These are phyloP conservation scores for Meta bourneti DNA, from an alignment of 2,888 invertebrate genomes.

Conservation along the genomic window DNA sequence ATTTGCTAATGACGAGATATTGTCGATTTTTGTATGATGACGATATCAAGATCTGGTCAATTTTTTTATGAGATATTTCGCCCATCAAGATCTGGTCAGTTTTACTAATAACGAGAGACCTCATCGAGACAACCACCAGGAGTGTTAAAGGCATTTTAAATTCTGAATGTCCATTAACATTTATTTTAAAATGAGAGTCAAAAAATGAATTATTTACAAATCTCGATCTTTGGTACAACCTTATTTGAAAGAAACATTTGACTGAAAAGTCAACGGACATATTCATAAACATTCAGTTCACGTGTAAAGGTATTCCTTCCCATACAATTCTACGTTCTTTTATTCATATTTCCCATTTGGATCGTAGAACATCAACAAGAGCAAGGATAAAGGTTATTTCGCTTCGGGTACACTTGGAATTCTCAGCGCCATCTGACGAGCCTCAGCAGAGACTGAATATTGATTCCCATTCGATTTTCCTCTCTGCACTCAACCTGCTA, in stretches of 20 bases:
- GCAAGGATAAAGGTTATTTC: not conserved
- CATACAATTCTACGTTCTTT: not conserved
- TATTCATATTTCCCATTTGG: not conserved
- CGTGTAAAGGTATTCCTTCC: not conserved
- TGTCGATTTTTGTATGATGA: too few species aligned
- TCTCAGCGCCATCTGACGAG: constrained; percentile 57
- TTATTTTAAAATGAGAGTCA: too few species aligned
- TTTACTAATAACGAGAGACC: too few species aligned
- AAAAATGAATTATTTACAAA: too few species aligned
- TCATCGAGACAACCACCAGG: too few species aligned
- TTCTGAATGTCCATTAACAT: too few species aligned
- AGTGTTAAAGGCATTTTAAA: too few species aligned
- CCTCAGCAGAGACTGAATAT: constrained; percentile 27
- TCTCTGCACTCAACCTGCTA: not conserved
- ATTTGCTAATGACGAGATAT: too few species aligned
- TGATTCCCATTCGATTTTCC: constrained; percentile 56
- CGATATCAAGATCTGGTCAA: too few species aligned
- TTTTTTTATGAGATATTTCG: too few species aligned
- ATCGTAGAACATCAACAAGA: not conserved
- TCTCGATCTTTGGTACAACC: too few species aligned
- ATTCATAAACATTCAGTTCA: not conserved
- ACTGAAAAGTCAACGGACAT: not conserved
- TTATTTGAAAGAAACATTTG: not conserved
- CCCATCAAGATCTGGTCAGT: too few species aligned
- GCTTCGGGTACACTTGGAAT: not conserved